phyloP scores from a whole-genome alignment of 1,140 invertebrate species.

The Caenorhabditis briggsae region DNA sequence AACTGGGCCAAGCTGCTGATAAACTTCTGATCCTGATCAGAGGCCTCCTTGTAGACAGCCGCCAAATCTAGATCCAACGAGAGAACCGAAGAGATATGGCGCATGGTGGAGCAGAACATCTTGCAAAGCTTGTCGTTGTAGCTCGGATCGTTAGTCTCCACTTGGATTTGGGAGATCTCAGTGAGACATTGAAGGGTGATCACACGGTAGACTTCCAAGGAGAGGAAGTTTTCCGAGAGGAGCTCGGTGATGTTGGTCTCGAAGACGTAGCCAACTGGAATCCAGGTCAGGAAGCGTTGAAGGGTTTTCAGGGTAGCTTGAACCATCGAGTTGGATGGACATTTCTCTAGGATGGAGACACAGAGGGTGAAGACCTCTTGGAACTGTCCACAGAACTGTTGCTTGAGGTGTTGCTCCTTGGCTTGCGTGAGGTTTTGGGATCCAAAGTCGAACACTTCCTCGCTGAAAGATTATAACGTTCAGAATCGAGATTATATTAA shows the following conservation, averaged over 20 bases:
- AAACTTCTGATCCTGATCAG: slow-evolving; percentile 97
- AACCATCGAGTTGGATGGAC: slow-evolving; percentile 82
- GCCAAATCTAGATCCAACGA: slow-evolving; percentile 68
- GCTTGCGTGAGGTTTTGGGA: slow-evolving; percentile 91
- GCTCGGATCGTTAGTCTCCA: slow-evolving; percentile 65
- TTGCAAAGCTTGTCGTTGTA: slow-evolving; percentile 68
- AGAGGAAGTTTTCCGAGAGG: slow-evolving; percentile 94
- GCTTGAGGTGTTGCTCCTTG: slow-evolving; percentile 98
- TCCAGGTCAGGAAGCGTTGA: slow-evolving; percentile 97
- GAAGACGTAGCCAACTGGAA: slow-evolving; percentile 98
- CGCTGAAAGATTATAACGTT: slow-evolving; percentile 80
- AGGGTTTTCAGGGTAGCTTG: slow-evolving; percentile 91
- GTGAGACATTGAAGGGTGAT: slow-evolving; percentile 97
- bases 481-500: not conserved
- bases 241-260: slow-evolving; percentile 96
- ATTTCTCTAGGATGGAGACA: slow-evolving; percentile 97
- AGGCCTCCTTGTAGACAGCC: slow-evolving; percentile 68
- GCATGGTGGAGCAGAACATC: slow-evolving; percentile 61
- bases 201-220: slow-evolving; percentile 97
- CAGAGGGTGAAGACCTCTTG: slow-evolving; percentile 97
- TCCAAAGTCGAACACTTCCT: slow-evolving; percentile 99
- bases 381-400: slow-evolving; percentile 99
- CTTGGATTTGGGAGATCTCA: slow-evolving; percentile 84
- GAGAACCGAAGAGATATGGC: slow-evolving; percentile 42
- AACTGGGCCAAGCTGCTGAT: slow-evolving; percentile 98